A percentile compares a stretch with the other conserved stretches of the same genome.
phyloP scores from a whole-genome alignment of 2,113 vertebrate genomes.

The Solenodon paradoxus region DNA sequence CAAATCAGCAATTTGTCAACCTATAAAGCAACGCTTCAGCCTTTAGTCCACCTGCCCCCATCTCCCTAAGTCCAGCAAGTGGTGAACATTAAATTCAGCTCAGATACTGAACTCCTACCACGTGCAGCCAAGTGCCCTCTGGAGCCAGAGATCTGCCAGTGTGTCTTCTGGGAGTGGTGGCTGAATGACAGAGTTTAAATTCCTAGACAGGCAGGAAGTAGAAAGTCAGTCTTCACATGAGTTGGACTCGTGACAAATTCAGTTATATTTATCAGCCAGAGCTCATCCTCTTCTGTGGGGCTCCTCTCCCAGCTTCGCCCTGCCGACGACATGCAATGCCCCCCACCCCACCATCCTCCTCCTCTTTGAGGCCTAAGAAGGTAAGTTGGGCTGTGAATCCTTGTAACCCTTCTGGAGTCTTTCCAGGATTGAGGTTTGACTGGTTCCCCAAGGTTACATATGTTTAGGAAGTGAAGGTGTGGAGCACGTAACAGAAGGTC shows the following conservation, averaged over 20 bases:
- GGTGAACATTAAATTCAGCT: background rate
- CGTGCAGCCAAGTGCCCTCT: background rate
- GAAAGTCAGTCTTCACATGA: background rate
- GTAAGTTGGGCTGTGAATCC: background rate
- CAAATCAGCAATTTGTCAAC: background rate
- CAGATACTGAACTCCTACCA: background rate
- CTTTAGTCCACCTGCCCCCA: background rate
- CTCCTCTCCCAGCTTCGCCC: background rate
- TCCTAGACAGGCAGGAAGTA: background rate
- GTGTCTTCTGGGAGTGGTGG: background rate
- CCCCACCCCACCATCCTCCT: background rate
- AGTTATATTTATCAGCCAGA: background rate
- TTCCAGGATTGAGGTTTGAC: background rate
- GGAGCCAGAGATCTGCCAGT: background rate
- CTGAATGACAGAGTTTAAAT: background rate
- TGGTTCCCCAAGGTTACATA: too few species aligned
- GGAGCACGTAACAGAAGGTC: background rate
- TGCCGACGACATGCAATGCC: too few species aligned
- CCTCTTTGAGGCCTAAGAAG: background rate
- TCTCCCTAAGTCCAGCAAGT: background rate
- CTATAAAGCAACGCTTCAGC: background rate
- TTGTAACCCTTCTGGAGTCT: background rate
- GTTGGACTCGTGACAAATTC: accelerated
- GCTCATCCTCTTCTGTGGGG: background rate
- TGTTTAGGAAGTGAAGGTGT: background rate